phyloP scores from a whole-genome alignment of 2,888 invertebrate genomes.

The Chrysolina oricalcia region DNA sequence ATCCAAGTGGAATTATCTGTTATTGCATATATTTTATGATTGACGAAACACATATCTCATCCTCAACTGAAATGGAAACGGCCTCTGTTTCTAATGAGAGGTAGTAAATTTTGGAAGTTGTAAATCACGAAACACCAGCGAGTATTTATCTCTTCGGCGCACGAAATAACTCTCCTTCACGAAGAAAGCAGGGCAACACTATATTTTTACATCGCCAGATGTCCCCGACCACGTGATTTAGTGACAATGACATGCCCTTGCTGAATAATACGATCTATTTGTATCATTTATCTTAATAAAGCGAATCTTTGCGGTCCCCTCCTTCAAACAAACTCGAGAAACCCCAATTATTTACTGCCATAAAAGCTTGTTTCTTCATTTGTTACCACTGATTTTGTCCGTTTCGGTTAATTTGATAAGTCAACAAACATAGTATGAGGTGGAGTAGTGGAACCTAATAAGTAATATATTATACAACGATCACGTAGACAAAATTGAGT shows the following conservation, averaged over 20 bases:
- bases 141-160: slow-evolving; percentile 10
- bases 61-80: neutral
- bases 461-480: no score
- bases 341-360: slow-evolving; percentile 61
- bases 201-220: slow-evolving; percentile 51
- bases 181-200: slow-evolving; percentile 28
- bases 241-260: slow-evolving; percentile 51
- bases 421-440: slow-evolving; percentile 30
- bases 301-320: slow-evolving; percentile 54
- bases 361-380: slow-evolving; percentile 60
- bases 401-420: slow-evolving; percentile 51
- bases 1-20: no score
- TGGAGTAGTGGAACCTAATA: no score
- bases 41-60: neutral
- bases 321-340: slow-evolving; percentile 49
- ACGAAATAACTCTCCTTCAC: slow-evolving; percentile 31
- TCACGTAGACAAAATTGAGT: no score
- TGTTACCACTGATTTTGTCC: slow-evolving; percentile 56
- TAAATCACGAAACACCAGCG: slow-evolving; percentile 11
- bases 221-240: slow-evolving; percentile 54
- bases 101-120: slow-evolving; percentile 8
- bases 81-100: slow-evolving; percentile 7
- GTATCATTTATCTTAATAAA: slow-evolving; percentile 59
- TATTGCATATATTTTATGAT: neutral
- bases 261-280: slow-evolving; percentile 56